Conservation (phyloP, 2,797 vertebrate species). For the Australoheros facetus region DNA sequence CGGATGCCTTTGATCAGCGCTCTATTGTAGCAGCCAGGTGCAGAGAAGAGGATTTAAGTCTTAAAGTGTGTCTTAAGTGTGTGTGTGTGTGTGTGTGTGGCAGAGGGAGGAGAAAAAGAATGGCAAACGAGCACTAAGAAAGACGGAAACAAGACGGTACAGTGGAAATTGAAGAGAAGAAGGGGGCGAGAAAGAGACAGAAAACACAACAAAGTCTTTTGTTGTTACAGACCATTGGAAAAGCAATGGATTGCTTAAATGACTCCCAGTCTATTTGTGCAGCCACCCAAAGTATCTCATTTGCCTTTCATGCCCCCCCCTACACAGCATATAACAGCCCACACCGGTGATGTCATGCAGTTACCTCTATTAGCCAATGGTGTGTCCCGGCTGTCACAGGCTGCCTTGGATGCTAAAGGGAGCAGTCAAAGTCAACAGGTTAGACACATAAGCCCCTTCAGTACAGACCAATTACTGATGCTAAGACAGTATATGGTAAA, state of each 20-base stretch:
- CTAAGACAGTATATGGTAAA: neutral
- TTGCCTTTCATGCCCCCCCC: conserved; percentile 22
- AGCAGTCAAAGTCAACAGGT: conserved; percentile 57
- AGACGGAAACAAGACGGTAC: neutral
- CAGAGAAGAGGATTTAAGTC: conserved; percentile 41
- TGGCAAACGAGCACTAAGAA: neutral
- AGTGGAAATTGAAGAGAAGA: neutral
- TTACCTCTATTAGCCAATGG: conserved; percentile 71
- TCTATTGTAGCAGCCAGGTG: conserved; percentile 62
- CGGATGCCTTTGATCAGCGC: conserved; percentile 71
- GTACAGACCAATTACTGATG: neutral
- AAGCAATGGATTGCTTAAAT: conserved; percentile 52
- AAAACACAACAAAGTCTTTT: conserved; percentile 38
- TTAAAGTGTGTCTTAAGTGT: conserved; percentile 49
- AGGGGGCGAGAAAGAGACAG: neutral
- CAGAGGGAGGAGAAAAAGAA: neutral
- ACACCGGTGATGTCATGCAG: conserved; percentile 52
- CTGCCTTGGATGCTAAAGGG: conserved; percentile 52
- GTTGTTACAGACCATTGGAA: conserved; percentile 51
- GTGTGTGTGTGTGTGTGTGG: conserved; percentile 22
- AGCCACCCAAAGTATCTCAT: conserved; percentile 55
- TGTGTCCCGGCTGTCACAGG: conserved; percentile 39
- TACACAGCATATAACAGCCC: conserved; percentile 22
- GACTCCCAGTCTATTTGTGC: conserved; percentile 50
- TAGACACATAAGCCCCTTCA: conserved; percentile 11